Conservation (phyloP, 2,888 invertebrate genomes). For the Dasysyrphus tricinctus region DNA sequence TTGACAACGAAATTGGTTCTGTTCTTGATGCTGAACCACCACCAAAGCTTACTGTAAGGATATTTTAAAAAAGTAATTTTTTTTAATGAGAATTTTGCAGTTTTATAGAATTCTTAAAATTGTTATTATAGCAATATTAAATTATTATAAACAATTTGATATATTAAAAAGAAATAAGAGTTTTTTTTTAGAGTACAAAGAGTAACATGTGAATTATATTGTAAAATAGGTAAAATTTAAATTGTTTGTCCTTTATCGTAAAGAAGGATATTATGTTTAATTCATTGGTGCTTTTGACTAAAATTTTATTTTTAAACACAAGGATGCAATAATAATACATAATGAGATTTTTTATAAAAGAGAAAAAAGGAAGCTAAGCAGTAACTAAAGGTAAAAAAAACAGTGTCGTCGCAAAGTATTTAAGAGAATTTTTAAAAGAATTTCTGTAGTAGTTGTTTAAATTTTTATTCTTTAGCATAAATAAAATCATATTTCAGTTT, state of each 20-base stretch:
- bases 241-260: constrained; percentile 23
- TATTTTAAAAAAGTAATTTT: constrained; percentile 21
- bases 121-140: constrained; percentile 31
- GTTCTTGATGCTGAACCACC: constrained; percentile 81
- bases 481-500: too few relatives aligned
- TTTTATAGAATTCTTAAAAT: not conserved
- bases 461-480: too few relatives aligned
- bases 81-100: not conserved
- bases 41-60: constrained; percentile 81
- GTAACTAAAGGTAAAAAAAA: not conserved
- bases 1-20: constrained; percentile 91
- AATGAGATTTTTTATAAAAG: not conserved
- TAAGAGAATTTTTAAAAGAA: not conserved
- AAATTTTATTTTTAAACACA: not conserved
- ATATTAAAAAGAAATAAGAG: not conserved
- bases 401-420: not conserved
- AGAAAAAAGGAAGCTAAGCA: not conserved
- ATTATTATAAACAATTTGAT: not conserved
- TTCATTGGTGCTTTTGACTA: constrained; percentile 26
- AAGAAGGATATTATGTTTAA: not conserved
- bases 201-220: constrained; percentile 15
- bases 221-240: constrained; percentile 1
- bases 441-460: too few relatives aligned
- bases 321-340: not conserved
- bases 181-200: constrained; percentile 17